Evolutionary conservation across 2,888 invertebrate species (phyloP).

Genomic region (Spilarctia lutea): DNA sequence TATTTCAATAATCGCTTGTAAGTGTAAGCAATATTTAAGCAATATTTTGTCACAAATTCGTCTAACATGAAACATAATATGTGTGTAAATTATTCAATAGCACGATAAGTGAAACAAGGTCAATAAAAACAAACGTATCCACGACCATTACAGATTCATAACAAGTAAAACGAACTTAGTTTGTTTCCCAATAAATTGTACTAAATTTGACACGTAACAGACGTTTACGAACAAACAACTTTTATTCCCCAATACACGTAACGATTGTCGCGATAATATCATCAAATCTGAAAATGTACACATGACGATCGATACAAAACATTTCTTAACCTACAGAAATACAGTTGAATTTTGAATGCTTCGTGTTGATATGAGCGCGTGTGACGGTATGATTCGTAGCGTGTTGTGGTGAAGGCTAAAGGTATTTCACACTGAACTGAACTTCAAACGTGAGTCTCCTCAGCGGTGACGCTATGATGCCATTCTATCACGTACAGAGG

Average conservation of each 20-base stretch:
- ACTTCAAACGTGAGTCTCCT: constrained; percentile 38
- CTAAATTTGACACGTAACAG: constrained; percentile 53
- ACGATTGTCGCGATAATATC: constrained; percentile 53
- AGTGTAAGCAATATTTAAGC: too few species aligned
- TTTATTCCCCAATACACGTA: constrained; percentile 54
- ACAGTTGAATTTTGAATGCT: constrained; percentile 19
- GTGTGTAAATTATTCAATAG: neutral
- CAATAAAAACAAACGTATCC: constrained; percentile 25
- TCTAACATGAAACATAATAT: neutral
- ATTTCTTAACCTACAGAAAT: neutral
- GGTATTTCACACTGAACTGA: constrained; percentile 48
- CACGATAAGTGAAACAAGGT: constrained; percentile 14
- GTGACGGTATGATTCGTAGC: constrained; percentile 21
- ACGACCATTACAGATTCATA: constrained; percentile 24
- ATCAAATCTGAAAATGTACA: constrained; percentile 43
- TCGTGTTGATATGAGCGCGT: constrained; percentile 5
- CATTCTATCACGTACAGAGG: constrained; percentile 25
- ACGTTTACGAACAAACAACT: constrained; percentile 54
- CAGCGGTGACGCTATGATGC: constrained; percentile 41
- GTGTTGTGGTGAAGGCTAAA: constrained; percentile 44
- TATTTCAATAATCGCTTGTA: neutral
- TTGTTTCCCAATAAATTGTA: constrained; percentile 47
- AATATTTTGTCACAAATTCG: neutral
- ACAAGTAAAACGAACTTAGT: constrained; percentile 36
- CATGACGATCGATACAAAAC: constrained; percentile 16